These are phyloP conservation scores for Micropoecilia bifurca DNA, from an alignment of 2,797 vertebrate species.

Conservation along the genomic window DNA sequence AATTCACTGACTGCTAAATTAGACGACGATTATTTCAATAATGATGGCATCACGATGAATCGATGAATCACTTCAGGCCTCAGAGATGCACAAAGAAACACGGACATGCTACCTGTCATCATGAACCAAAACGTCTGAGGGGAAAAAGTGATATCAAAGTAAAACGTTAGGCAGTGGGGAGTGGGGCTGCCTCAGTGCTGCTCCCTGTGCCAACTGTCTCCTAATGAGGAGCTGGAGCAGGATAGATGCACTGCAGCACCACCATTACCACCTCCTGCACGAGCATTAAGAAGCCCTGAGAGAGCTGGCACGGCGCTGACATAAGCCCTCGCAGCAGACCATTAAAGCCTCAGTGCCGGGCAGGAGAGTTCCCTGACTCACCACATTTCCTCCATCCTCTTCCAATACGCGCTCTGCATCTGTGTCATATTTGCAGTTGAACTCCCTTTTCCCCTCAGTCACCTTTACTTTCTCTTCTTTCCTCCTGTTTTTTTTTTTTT, in stretches of 20 bases:
- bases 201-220: conserved; percentile 67
- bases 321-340: conserved; percentile 63
- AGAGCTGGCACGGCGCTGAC: conserved; percentile 70
- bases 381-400: conserved; percentile 52
- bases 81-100: not conserved
- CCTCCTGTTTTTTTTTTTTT: not conserved
- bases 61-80: too few species aligned
- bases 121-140: conserved; percentile 1
- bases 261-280: conserved; percentile 64
- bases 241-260: conserved; percentile 65
- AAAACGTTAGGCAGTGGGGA: conserved; percentile 37
- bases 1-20: too few species aligned
- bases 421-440: conserved; percentile 37
- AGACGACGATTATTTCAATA: too few species aligned
- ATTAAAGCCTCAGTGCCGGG: conserved; percentile 60
- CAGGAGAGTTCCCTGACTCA: conserved; percentile 54
- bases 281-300: conserved; percentile 63
- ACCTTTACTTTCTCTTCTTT: conserved; percentile 9
- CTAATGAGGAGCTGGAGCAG: conserved; percentile 75
- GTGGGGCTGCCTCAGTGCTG: conserved; percentile 62
- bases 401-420: conserved; percentile 19
- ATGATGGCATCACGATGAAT: too few species aligned
- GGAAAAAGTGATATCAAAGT: conserved; percentile 36
- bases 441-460: conserved; percentile 12
- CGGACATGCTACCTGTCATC: not conserved